A percentile compares a stretch with the other conserved stretches of the same genome.
Conservation (phyloP, 2,797 vertebrate species). For the Acanthurus lineatus region DNA sequence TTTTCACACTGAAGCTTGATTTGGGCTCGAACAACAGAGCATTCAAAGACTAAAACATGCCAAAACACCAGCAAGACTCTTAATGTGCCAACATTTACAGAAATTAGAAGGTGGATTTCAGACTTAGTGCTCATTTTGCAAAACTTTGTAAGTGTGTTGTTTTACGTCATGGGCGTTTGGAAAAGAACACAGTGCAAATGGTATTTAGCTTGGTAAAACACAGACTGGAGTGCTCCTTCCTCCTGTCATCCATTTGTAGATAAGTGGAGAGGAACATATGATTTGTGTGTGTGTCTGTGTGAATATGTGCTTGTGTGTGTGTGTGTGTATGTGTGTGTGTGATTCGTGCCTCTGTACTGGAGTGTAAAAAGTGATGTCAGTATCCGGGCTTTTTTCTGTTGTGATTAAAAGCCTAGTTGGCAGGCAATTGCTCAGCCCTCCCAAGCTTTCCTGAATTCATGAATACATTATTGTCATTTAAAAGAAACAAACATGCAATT, state of each 20-base stretch:
- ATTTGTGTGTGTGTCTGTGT: slow-evolving; percentile 26
- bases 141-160: background rate
- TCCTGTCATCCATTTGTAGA: slow-evolving; percentile 44
- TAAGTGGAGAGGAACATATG: slow-evolving; percentile 40
- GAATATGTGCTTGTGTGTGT: background rate
- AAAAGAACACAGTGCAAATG: background rate
- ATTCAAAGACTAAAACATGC: background rate
- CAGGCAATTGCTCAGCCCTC: slow-evolving; percentile 69
- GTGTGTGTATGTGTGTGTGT: slow-evolving; percentile 12
- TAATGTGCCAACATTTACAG: background rate
- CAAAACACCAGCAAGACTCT: background rate
- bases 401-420: slow-evolving; percentile 74
- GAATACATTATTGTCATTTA: slow-evolving; percentile 81
- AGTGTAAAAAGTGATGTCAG: slow-evolving; percentile 63
- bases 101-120: background rate
- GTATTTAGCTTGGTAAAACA: slow-evolving; percentile 17
- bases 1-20: background rate
- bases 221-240: slow-evolving; percentile 13
- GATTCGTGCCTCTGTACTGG: slow-evolving; percentile 8
- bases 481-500: slow-evolving; percentile 78
- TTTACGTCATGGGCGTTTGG: background rate
- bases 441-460: slow-evolving; percentile 75
- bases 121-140: background rate
- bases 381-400: slow-evolving; percentile 55
- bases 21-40: no score